Conservation (phyloP, 2,888 invertebrate genomes). For the Drosophila yooni region DNA sequence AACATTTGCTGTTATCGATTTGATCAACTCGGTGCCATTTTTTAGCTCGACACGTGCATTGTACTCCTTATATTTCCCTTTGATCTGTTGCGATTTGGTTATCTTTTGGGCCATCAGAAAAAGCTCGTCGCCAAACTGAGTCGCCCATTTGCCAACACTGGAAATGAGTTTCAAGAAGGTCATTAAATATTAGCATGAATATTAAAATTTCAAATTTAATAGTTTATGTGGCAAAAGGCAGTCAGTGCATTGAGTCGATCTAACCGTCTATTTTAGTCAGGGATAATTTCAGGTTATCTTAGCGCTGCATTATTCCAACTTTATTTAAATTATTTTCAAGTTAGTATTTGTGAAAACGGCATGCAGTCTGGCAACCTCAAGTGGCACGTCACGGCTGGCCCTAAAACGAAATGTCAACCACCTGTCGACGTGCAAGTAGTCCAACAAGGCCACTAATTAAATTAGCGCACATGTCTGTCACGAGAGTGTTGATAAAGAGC, state of each 20-base stretch:
- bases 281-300: not conserved
- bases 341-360: not conserved
- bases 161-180: constrained; percentile 49
- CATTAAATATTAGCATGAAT: not conserved
- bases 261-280: not conserved
- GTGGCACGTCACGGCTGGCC: constrained; percentile 14
- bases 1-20: constrained; percentile 92
- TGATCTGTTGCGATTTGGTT: constrained; percentile 91
- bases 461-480: constrained; percentile 70
- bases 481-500: constrained; percentile 36
- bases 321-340: not conserved
- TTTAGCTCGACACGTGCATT: constrained; percentile 92
- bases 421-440: constrained; percentile 64
- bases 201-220: not conserved
- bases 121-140: constrained; percentile 91
- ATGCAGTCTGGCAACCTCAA: constrained; percentile 32
- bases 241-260: not conserved
- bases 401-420: constrained; percentile 69
- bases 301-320: not conserved
- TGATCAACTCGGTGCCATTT: constrained; percentile 91
- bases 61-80: constrained; percentile 91
- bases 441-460: constrained; percentile 70
- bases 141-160: constrained; percentile 93
- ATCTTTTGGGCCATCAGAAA: constrained; percentile 91
- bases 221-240: not conserved